Base-by-base conservation (phyloP, 2,888 invertebrate species). In the Leptopilina myrica region DNA sequence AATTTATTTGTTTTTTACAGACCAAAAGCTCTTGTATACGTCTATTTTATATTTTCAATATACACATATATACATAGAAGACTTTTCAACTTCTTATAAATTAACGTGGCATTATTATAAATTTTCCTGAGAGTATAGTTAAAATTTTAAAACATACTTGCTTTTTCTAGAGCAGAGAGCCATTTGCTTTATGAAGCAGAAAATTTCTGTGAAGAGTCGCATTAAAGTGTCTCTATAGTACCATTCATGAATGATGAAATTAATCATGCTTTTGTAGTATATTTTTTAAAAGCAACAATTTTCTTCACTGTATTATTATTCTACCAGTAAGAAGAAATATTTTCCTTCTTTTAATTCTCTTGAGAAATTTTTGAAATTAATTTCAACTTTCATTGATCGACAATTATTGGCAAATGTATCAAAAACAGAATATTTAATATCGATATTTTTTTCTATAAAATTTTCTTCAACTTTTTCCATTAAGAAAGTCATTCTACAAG, bases 61-160 rank as follows among this genome's bases (percentile, higher is more conserved):
- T 33, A 5, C 5, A 33, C 33, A 33, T 33, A 33, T 33, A 33
- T 46, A 9, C 7, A 46, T 9, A 49, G 49, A 12, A 11, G 12
- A 11, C 11, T n/a, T 59, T n/a, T 59, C 5, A 12, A 59, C 14
- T 14, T 15, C n/a, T 59, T 59, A 59, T 59, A n/a, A 59, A 59
- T n/a, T 59, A 59, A 59, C 12, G 59, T 15, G 15, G 5, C 8
- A 59, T 59, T n/a, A 5, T 59, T 14, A 15, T n/a, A 59, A 59
- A 59, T 59, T 59, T 59, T 59, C 59, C 59, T 49, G 49, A 59
- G n/a, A 59, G 59, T 59, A 15, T 59, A 59, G 59, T 59, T 59
- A 59, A 59, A n/a, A 59, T 59, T 59, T 59, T 12, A 15, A 59
- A 49, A 49, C 9, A 11, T 59, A 59, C 59, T 15, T 33, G 33